Percentiles rank a stretch among this genome's conserved stretches.
Evolutionary conservation across 1,140 invertebrate species (phyloP).

Genomic region (Meloidogyne chitwoodi): DNA sequence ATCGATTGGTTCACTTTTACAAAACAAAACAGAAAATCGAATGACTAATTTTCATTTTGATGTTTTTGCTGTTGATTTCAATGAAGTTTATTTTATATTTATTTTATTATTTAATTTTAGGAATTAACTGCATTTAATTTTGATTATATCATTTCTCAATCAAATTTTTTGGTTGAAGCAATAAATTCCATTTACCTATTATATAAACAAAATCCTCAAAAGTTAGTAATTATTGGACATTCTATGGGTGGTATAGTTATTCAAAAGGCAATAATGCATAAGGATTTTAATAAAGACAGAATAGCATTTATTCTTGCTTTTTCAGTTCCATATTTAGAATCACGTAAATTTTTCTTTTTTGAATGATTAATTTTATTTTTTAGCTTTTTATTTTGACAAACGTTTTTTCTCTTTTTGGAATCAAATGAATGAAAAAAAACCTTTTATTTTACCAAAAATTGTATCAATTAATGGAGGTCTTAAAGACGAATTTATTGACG

Average conservation of each 20-base stretch:
- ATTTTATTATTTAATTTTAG: conserved; percentile 21
- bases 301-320: conserved; percentile 36
- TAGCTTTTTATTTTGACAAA: conserved; percentile 34
- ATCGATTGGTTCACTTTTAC: conserved; percentile 44
- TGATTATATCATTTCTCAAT: conserved; percentile 28
- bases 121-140: conserved; percentile 45
- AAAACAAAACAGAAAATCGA: conserved; percentile 42
- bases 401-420: conserved; percentile 32
- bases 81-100: conserved; percentile 27
- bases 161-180: conserved; percentile 28
- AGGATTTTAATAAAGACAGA: not conserved
- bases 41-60: conserved; percentile 43
- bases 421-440: not conserved
- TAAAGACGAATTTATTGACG: conserved; percentile 41
- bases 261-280: conserved; percentile 5
- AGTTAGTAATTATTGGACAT: conserved; percentile 45
- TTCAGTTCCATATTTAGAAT: conserved; percentile 37
- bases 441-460: conserved; percentile 17
- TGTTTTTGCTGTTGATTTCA: conserved; percentile 46
- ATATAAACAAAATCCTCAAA: conserved; percentile 24
- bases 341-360: conserved; percentile 29
- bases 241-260: conserved; percentile 50
- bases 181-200: conserved; percentile 29
- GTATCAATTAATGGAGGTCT: conserved; percentile 45
- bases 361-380: not conserved